These are phyloP conservation scores for Zoanthus solanderi DNA, from an alignment of 92 coral and sea anemone species.

Conservation along the genomic window DNA sequence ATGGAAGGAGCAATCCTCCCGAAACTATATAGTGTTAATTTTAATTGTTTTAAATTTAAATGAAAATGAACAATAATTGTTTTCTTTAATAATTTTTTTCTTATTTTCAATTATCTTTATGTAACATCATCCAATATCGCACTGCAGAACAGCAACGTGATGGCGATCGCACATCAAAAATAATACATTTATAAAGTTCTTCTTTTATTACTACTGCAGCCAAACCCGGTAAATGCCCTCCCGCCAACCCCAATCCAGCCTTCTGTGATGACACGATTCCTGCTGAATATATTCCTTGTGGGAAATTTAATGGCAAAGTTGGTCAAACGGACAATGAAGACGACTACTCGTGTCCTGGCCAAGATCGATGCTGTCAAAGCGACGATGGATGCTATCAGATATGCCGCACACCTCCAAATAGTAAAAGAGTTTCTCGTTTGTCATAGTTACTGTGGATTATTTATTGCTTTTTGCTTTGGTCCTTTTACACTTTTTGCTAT, in stretches of 20 bases:
- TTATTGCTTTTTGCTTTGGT: too few relatives aligned
- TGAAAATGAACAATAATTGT: too few relatives aligned
- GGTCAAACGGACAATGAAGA: conserved; percentile 48
- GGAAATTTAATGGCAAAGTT: conserved; percentile 27
- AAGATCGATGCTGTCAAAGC: conserved; percentile 70
- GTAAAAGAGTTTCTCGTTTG: not conserved
- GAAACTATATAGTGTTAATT: too few relatives aligned
- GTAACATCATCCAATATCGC: too few relatives aligned
- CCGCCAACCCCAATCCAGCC: conserved; percentile 31
- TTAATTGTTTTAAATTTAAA: too few relatives aligned
- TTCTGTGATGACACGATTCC: conserved; percentile 45
- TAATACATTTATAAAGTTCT: not conserved
- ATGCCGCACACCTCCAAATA: conserved; percentile 68
- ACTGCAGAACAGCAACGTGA: too few relatives aligned
- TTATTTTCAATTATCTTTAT: too few relatives aligned
- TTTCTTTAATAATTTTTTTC: too few relatives aligned
- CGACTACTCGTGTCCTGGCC: conserved; percentile 84
- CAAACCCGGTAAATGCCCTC: conserved; percentile 66
- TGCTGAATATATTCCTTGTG: conserved; percentile 62
- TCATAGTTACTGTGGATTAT: too few relatives aligned
- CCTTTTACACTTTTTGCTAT: too few relatives aligned
- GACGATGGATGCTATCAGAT: conserved; percentile 62
- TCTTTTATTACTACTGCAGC: conserved; percentile 24
- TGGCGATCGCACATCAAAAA: too few relatives aligned
- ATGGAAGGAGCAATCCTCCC: too few relatives aligned